Percentiles rank a stretch among this genome's conserved stretches.
These are phyloP conservation scores for Prionace glauca DNA, from an alignment of 2,797 vertebrate genomes.

Conservation along the genomic window DNA sequence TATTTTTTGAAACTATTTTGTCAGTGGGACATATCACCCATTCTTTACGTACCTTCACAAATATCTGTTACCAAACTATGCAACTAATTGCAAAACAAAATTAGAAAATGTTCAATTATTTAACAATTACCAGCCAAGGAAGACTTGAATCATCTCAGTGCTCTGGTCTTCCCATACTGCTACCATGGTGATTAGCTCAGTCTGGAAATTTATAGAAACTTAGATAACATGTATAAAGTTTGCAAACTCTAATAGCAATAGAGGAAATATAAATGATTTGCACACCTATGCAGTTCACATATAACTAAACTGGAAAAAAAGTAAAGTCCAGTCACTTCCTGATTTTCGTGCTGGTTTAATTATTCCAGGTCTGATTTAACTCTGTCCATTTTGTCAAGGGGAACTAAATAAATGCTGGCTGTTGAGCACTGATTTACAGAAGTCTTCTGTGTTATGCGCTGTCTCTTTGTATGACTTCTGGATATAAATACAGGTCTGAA, in stretches of 20 bases:
- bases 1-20: neutral
- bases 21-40: neutral
- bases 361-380: no score
- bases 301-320: no score
- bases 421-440: no score
- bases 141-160: neutral
- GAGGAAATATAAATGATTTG: no score
- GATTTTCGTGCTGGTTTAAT: no score
- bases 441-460: no score
- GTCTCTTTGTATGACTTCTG: no score
- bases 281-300: no score
- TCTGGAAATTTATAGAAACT: neutral
- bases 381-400: no score
- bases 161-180: neutral
- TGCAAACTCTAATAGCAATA: neutral
- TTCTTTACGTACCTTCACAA: neutral
- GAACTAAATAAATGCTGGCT: no score
- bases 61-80: neutral
- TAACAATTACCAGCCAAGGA: neutral
- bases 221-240: neutral
- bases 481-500: no score
- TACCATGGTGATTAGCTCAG: neutral
- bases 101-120: neutral
- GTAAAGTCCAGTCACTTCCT: no score
- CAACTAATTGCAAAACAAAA: neutral